A percentile compares a stretch with the other conserved stretches of the same genome.
Evolutionary conservation across 1,140 invertebrate genomes (phyloP).

Genomic region (Dendrolimus punctatus): DNA sequence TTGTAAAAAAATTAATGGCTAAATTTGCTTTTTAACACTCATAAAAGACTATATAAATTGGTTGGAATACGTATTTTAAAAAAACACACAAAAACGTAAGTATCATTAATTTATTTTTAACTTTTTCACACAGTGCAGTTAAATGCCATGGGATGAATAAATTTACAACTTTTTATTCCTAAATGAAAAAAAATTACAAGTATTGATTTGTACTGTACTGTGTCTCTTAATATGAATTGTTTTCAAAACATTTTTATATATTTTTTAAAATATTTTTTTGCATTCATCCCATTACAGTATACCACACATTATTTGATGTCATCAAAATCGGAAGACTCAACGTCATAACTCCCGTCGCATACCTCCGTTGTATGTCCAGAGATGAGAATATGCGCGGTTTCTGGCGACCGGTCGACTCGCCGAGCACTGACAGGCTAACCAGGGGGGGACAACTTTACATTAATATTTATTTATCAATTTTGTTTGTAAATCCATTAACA

Average conservation of each 20-base stretch:
- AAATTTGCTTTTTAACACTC: too few relatives aligned
- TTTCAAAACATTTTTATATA: too few relatives aligned
- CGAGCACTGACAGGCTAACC: conserved; percentile 60
- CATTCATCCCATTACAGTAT: background rate
- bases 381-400: conserved; percentile 68
- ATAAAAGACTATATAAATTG: conserved; percentile 23
- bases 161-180: conserved; percentile 1
- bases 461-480: conserved; percentile 1
- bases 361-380: conserved; percentile 66
- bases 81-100: conserved; percentile 27
- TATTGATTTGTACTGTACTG: too few relatives aligned
- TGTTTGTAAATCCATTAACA: background rate
- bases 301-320: too few relatives aligned
- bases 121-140: background rate
- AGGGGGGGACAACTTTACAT: conserved; percentile 28
- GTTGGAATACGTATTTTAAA: conserved; percentile 33
- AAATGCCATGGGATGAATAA: conserved; percentile 1
- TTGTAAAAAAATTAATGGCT: too few relatives aligned
- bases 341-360: conserved; percentile 22
- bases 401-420: conserved; percentile 52
- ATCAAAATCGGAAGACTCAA: background rate
- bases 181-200: too few relatives aligned
- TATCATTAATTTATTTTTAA: too few relatives aligned
- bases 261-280: background rate
- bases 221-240: too few relatives aligned